These are phyloP conservation scores for Mustela lutreola DNA, from an alignment of 2,113 vertebrate genomes.

Conservation along the genomic window DNA sequence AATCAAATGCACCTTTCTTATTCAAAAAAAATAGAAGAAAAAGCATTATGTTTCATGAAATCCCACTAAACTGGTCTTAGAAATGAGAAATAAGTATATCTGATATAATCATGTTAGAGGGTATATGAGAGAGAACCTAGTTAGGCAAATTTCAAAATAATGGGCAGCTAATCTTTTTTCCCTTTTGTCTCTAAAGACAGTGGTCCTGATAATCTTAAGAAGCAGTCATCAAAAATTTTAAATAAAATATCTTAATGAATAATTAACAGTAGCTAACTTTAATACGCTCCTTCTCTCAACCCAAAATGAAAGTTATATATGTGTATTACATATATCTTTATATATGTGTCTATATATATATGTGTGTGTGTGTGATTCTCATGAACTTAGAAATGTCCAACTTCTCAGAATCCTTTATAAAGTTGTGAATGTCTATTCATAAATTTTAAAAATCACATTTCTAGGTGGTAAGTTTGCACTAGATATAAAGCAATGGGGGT, in stretches of 20 bases:
- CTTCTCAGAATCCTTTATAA: not conserved
- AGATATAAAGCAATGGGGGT: not conserved
- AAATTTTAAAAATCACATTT: conserved; percentile 40
- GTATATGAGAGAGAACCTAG: not conserved
- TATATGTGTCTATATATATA: not conserved
- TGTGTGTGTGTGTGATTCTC: not conserved
- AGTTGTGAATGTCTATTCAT: not conserved
- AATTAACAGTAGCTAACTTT: not conserved
- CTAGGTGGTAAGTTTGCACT: not conserved
- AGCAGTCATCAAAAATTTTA: not conserved
- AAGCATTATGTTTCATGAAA: not conserved
- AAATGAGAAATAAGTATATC: not conserved
- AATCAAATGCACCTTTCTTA: not conserved
- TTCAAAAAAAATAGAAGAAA: conserved; percentile 1
- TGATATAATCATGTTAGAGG: not conserved
- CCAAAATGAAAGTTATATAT: not conserved
- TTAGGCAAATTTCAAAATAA: conserved; percentile 27
- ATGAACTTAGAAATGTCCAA: not conserved
- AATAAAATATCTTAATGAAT: not conserved
- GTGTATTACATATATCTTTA: not conserved
- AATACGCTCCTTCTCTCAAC: not conserved
- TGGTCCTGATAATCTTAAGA: conserved; percentile 19
- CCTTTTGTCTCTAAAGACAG: not conserved
- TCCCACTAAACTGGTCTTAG: not conserved
- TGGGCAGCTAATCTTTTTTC: not conserved